Conservation (phyloP, 2,888 invertebrate species). For the Masnerella sp. region DNA sequence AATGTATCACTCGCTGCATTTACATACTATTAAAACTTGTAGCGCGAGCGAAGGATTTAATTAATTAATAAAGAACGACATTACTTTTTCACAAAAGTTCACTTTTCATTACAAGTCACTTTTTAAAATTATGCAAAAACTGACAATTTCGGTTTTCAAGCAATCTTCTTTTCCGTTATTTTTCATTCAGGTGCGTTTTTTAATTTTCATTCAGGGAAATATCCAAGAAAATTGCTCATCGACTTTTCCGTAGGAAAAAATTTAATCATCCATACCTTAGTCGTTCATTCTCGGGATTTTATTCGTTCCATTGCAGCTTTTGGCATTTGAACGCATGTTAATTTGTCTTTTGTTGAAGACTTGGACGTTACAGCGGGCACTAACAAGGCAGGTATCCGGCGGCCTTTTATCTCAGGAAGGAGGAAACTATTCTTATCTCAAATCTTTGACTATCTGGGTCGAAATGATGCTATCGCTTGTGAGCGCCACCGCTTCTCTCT, state of each 20-base stretch:
- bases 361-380: slow-evolving; percentile 36
- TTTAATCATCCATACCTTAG: background rate
- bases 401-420: slow-evolving; percentile 59
- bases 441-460: slow-evolving; percentile 63
- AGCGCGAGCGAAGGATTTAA: no score
- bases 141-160: no score
- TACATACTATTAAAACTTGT: no score
- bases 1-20: no score
- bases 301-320: slow-evolving; percentile 18
- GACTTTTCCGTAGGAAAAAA: slow-evolving; percentile 6
- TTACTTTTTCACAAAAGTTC: no score
- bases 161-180: no score
- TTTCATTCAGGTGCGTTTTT: no score
- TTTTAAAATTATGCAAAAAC: no score
- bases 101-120: no score
- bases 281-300: background rate
- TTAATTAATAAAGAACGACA: no score
- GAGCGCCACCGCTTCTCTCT: slow-evolving; percentile 47
- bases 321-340: slow-evolving; percentile 32
- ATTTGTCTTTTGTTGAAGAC: slow-evolving; percentile 36
- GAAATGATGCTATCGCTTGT: slow-evolving; percentile 65
- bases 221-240: slow-evolving; percentile 17
- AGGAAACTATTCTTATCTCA: slow-evolving; percentile 66
- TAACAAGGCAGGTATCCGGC: slow-evolving; percentile 67
- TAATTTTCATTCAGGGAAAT: background rate